phyloP scores from a whole-genome alignment of 1,140 invertebrate species.

The Drosophila littoralis region DNA sequence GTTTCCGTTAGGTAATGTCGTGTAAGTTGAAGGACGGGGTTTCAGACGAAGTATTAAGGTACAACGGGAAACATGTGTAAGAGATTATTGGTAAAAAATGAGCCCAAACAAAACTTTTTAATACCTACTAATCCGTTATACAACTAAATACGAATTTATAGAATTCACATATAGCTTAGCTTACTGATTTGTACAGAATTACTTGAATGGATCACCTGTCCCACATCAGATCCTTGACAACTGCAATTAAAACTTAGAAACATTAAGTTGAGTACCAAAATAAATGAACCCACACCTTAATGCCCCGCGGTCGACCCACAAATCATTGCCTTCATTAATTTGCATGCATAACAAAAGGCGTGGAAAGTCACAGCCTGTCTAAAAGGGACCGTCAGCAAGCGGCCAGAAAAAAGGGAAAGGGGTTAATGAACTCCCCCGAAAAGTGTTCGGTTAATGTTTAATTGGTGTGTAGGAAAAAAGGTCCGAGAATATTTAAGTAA shows the following conservation, averaged over 20 bases:
- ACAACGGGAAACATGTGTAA: too few species aligned
- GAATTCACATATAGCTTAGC: too few species aligned
- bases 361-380: slow-evolving; percentile 36
- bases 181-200: too few species aligned
- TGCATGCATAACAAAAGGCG: slow-evolving; percentile 48
- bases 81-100: too few species aligned
- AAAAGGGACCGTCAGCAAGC: slow-evolving; percentile 54
- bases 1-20: too few species aligned
- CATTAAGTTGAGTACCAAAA: slow-evolving; percentile 50
- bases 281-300: slow-evolving; percentile 34
- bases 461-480: slow-evolving; percentile 39
- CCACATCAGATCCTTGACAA: slow-evolving; percentile 25
- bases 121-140: too few species aligned
- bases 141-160: too few species aligned
- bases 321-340: slow-evolving; percentile 64
- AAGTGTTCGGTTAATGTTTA: slow-evolving; percentile 35
- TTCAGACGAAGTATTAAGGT: too few species aligned
- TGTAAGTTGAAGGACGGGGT: too few species aligned
- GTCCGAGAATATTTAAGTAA: slow-evolving; percentile 31
- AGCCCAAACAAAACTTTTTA: too few species aligned
- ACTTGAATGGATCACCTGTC: background rate
- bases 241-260: slow-evolving; percentile 55
- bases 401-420: background rate
- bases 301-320: slow-evolving; percentile 10
- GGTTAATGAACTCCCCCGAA: slow-evolving; percentile 12